phyloP scores from a whole-genome alignment of 35 echinoderm and acorn worm species.

The Apostichopus californicus region DNA sequence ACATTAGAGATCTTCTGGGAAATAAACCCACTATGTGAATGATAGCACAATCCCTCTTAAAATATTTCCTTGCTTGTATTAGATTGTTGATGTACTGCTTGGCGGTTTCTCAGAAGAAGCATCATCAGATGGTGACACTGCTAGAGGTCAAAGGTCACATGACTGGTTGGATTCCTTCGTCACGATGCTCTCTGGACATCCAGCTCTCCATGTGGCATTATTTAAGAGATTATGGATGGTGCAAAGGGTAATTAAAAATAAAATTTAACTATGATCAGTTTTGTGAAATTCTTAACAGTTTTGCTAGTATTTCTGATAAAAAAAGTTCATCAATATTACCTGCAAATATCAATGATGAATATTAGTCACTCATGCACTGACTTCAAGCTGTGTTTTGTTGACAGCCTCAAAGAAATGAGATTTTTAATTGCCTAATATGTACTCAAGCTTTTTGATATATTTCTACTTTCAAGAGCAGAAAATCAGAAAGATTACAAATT shows the following conservation, averaged over 20 bases:
- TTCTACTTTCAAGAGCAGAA: no score
- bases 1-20: no score
- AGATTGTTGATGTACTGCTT: constrained; percentile 13
- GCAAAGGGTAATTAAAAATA: not conserved
- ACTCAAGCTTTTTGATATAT: no score
- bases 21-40: no score
- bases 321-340: not conserved
- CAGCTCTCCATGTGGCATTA: constrained; percentile 12
- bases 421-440: no score
- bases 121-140: not conserved
- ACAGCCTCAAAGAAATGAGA: not conserved
- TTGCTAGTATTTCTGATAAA: not conserved
- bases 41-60: not conserved
- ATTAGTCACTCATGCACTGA: not conserved
- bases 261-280: not conserved
- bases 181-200: constrained; percentile 19
- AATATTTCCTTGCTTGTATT: not conserved
- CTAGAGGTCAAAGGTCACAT: constrained; percentile 11
- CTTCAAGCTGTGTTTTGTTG: not conserved
- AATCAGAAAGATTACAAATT: no score
- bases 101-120: not conserved
- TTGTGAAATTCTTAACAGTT: not conserved
- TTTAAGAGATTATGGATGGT: not conserved
- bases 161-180: not conserved
- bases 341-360: not conserved